Evolutionary conservation across 2,797 vertebrate species (phyloP).

Genomic region (Eospalax fontanierii): DNA sequence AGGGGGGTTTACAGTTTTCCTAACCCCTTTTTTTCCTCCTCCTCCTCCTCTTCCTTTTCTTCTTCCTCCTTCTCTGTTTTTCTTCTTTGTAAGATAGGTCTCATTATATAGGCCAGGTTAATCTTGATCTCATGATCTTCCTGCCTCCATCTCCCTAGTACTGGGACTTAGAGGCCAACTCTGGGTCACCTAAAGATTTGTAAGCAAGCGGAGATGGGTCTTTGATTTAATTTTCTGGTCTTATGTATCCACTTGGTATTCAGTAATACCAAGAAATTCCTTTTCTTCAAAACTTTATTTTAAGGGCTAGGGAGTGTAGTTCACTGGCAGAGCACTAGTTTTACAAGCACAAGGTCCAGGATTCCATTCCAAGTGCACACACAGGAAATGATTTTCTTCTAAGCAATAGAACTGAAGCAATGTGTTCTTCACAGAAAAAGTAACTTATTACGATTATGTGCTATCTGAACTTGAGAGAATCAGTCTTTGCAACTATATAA

Average conservation of each 20-base stretch:
- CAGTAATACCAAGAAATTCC: not conserved
- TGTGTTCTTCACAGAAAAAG: slow-evolving; percentile 18
- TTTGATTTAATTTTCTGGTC: slow-evolving; percentile 14
- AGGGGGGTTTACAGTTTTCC: not conserved
- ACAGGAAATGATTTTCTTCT: not conserved
- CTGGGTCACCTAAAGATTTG: not conserved
- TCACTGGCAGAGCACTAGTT: not conserved
- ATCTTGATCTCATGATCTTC: not conserved
- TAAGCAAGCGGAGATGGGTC: not conserved
- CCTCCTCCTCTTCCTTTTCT: not conserved
- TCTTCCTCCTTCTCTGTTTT: not conserved
- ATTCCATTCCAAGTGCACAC: not conserved
- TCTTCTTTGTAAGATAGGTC: not conserved
- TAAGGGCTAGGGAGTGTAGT: not conserved
- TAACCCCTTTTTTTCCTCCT: not conserved
- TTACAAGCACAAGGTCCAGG: not conserved
- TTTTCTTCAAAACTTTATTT: slow-evolving; percentile 23
- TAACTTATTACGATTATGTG: slow-evolving; percentile 35
- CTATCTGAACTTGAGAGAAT: not conserved
- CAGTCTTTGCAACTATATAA: slow-evolving; percentile 41
- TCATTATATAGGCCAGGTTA: not conserved
- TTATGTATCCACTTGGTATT: not conserved
- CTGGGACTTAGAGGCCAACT: not conserved
- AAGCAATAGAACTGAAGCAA: slow-evolving; percentile 1
- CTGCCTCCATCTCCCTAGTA: not conserved